These are phyloP conservation scores for Anastatus disparis DNA, from an alignment of 1,140 invertebrate species.

Conservation along the genomic window DNA sequence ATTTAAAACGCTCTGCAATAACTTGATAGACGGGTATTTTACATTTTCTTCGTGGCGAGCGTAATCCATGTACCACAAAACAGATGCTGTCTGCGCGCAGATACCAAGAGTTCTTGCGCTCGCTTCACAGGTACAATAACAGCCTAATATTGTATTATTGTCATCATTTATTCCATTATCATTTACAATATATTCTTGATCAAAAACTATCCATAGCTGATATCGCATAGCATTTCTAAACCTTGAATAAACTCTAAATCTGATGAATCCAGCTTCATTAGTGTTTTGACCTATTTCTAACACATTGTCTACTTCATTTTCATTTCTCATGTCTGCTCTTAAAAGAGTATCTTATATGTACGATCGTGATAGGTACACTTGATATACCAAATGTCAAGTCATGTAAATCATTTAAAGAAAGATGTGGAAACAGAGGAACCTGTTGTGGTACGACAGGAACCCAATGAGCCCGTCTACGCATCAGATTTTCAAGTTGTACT, in stretches of 20 bases:
- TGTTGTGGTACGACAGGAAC: neutral
- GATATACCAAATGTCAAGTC: constrained; percentile 24
- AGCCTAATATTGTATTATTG: neutral
- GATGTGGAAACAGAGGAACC: neutral
- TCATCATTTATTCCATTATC: neutral
- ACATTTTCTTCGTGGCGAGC: too few relatives aligned
- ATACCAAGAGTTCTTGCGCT: too few relatives aligned
- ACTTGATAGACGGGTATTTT: too few relatives aligned
- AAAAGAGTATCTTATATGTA: constrained; percentile 31
- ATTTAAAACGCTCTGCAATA: too few relatives aligned
- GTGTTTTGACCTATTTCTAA: neutral
- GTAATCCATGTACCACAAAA: too few relatives aligned
- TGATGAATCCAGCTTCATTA: too few relatives aligned
- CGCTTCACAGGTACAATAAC: constrained; percentile 23
- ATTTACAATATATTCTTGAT: neutral
- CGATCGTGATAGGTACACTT: constrained; percentile 26
- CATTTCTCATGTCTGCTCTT: constrained; percentile 20
- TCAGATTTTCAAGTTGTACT: constrained; percentile 19
- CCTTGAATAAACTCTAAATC: neutral
- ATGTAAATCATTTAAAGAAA: too few relatives aligned
- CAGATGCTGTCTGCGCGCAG: too few relatives aligned
- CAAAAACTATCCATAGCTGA: neutral
- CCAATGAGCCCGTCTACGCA: constrained; percentile 2
- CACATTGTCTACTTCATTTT: neutral
- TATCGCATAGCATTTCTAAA: neutral